Evolutionary conservation across 2,888 invertebrate species (phyloP).

Genomic region (Acanthosepion lycidas): DNA sequence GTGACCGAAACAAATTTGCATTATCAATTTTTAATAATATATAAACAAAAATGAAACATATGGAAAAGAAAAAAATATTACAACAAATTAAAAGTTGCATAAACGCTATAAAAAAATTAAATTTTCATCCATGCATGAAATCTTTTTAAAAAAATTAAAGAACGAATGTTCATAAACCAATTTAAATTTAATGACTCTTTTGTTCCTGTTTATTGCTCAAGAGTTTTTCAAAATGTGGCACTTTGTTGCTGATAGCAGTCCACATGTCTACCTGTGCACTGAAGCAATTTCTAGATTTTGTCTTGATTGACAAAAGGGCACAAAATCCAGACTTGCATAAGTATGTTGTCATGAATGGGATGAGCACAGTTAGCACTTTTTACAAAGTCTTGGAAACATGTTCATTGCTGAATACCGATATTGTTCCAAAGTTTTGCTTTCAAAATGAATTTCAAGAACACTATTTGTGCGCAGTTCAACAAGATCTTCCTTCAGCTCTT

Average conservation of each 20-base stretch:
- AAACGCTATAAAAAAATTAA: not conserved
- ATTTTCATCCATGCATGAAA: not conserved
- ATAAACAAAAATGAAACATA: too few species aligned
- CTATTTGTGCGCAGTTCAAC: too few species aligned
- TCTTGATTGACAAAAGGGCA: slow-evolving; percentile 25
- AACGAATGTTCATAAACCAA: too few species aligned
- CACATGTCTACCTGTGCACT: not conserved
- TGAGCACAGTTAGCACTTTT: not conserved
- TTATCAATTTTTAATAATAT: too few species aligned
- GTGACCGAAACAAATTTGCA: not conserved
- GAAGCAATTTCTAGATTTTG: not conserved
- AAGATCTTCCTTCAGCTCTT: too few species aligned
- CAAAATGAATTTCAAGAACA: too few species aligned
- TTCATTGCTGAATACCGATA: too few species aligned
- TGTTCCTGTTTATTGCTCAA: not conserved
- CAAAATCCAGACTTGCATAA: not conserved
- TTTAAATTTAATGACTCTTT: too few species aligned
- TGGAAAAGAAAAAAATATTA: too few species aligned
- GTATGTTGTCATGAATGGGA: not conserved
- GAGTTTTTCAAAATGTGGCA: not conserved
- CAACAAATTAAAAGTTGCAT: not conserved
- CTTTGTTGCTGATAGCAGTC: slow-evolving; percentile 13
- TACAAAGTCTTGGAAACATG: too few species aligned
- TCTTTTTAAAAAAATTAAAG: too few species aligned
- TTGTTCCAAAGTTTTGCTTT: too few species aligned